phyloP scores from a whole-genome alignment of 30 jellyfish, hydroid and myxozoan species.

The Turritopsis dohrnii region DNA sequence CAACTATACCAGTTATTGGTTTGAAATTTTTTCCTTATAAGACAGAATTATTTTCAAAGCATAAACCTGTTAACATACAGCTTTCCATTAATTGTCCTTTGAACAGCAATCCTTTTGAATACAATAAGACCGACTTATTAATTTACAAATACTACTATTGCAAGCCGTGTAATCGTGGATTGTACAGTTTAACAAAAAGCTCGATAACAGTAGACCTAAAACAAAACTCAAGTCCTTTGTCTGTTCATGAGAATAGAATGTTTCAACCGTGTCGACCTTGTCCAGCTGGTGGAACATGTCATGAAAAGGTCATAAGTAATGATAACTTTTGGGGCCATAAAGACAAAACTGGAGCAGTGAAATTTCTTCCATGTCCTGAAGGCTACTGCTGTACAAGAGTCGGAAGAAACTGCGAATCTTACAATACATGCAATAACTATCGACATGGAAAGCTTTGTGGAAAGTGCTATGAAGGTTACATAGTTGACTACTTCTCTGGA shows the following conservation, averaged over 20 bases:
- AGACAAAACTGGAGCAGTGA: neutral
- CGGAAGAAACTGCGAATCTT: neutral
- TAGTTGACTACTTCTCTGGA: constrained; percentile 1
- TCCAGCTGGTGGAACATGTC: neutral
- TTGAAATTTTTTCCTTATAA: neutral
- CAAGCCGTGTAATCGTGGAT: neutral
- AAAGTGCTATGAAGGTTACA: neutral
- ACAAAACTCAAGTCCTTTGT: neutral
- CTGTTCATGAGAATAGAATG: neutral
- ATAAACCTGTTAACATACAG: neutral
- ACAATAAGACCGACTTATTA: neutral
- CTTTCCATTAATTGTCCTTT: constrained; percentile 1
- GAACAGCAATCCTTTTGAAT: neutral
- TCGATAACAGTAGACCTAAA: neutral
- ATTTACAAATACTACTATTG: neutral
- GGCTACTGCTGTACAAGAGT: constrained; percentile 2
- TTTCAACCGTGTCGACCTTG: neutral
- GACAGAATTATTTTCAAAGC: neutral
- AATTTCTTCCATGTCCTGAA: constrained; percentile 2
- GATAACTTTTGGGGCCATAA: constrained; percentile 1
- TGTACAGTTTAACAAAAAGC: neutral
- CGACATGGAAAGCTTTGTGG: constrained; percentile 6
- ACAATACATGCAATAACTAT: neutral
- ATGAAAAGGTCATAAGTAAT: neutral
- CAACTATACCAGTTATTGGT: neutral